A percentile compares a stretch with the other conserved stretches of the same genome.
phyloP scores from a whole-genome alignment of 2,797 vertebrate genomes.

The Adelosebastes latens region DNA sequence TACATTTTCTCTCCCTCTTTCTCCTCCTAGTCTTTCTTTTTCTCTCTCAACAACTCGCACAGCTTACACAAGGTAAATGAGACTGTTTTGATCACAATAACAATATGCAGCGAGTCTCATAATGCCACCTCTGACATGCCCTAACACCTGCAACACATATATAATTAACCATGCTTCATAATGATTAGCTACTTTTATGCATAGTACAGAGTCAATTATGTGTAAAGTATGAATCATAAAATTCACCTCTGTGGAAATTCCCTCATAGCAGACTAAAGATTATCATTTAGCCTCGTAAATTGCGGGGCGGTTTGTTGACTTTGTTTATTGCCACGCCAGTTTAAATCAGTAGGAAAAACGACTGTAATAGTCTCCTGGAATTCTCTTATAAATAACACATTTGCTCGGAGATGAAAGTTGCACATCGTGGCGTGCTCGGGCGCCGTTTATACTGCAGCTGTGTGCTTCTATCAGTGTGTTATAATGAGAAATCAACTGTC shows the following conservation, averaged over 20 bases:
- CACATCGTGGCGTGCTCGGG: slow-evolving; percentile 41
- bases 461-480: slow-evolving; percentile 62
- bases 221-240: slow-evolving; percentile 71
- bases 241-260: slow-evolving; percentile 75
- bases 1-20: slow-evolving; percentile 12
- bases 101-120: slow-evolving; percentile 21
- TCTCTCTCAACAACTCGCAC: slow-evolving; percentile 27
- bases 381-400: slow-evolving; percentile 52
- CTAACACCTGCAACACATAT: slow-evolving; percentile 54
- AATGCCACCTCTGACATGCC: slow-evolving; percentile 60
- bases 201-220: slow-evolving; percentile 63
- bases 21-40: slow-evolving; percentile 13
- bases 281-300: slow-evolving; percentile 75
- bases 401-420: slow-evolving; percentile 56
- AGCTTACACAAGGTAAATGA: slow-evolving; percentile 43
- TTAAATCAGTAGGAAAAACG: slow-evolving; percentile 48
- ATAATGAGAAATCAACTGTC: slow-evolving; percentile 78
- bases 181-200: slow-evolving; percentile 64
- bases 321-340: slow-evolving; percentile 64
- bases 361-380: slow-evolving; percentile 41
- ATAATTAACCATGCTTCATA: slow-evolving; percentile 58
- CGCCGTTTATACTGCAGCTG: slow-evolving; percentile 53
- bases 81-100: slow-evolving; percentile 18
- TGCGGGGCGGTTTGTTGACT: slow-evolving; percentile 64
- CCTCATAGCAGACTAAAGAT: slow-evolving; percentile 78